Conservation (phyloP, 2,113 vertebrate genomes). For the Leiothrix lutea region DNA sequence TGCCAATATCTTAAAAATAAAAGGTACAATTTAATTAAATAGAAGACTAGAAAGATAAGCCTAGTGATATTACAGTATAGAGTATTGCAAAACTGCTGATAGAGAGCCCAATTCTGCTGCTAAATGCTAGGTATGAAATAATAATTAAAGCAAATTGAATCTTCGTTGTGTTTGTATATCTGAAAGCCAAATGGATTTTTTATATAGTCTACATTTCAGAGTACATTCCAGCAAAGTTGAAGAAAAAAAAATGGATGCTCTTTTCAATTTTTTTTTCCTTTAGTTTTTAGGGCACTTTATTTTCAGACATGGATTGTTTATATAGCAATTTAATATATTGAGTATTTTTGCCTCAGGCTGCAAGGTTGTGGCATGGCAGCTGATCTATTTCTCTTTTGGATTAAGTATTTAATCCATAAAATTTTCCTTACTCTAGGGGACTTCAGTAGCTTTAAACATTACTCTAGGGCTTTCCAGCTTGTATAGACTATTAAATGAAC, state of each 20-base stretch:
- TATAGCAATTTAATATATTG: constrained; percentile 44
- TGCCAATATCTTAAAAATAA: constrained; percentile 5
- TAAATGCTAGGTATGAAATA: neutral
- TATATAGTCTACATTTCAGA: neutral
- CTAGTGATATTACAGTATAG: neutral
- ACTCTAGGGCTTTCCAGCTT: constrained; percentile 28
- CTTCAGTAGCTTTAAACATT: constrained; percentile 4
- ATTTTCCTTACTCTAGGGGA: constrained; percentile 14
- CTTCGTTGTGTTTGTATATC: neutral
- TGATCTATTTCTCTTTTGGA: constrained; percentile 49
- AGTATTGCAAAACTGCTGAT: neutral
- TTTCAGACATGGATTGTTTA: constrained; percentile 36
- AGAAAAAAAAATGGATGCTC: neutral
- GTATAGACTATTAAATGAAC: constrained; percentile 23
- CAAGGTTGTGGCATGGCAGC: constrained; percentile 39
- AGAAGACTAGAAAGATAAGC: neutral
- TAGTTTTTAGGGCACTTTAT: neutral
- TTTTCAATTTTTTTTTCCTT: neutral
- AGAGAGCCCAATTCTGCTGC: neutral
- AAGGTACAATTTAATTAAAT: constrained; percentile 13
- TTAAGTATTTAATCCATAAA: constrained; percentile 56
- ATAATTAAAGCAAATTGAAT: constrained; percentile 23
- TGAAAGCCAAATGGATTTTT: neutral
- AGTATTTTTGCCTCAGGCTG: constrained; percentile 47
- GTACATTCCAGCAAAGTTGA: neutral